Base-by-base conservation (phyloP, 2,888 invertebrate genomes). In the Athalia circularis region DNA sequence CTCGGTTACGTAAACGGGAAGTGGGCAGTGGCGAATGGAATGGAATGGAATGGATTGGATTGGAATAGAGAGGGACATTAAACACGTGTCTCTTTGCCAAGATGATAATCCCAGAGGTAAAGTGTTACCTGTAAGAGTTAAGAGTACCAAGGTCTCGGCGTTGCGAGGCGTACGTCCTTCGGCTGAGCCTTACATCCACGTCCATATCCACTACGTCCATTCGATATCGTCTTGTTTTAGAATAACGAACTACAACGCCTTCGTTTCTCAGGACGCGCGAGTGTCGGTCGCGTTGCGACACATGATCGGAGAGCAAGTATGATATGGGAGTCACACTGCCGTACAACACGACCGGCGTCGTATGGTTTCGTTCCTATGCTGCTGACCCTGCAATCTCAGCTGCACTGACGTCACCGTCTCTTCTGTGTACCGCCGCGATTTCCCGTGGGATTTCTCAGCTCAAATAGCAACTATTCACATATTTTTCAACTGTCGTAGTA, bases 361-460 rank as follows among this genome's bases (percentile, higher is more conserved):
- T 75, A 75, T 64, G 75, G 75, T 75, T 75, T 62, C 75, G 62
- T 75, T 75, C 75, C 62, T 29, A 29, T 29, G 29, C 29, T 62
- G 75, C 75, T 75, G 75, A 75, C 75, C 75, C 75, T 75, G 75
- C 75, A 75, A 75, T 75, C 75, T 62, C 75, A 62, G 11, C 8
- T 75, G 45, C 11, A 50, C 15, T 75, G 13, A 62, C 50, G 62
- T 75, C 62, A 75, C 62, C 45, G 7, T 3, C 48, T 52, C 48
- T 29, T n/a, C 75, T 62, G 13, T 15, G 15, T 59, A 59, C 72
- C 62, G 64, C 64, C 6, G 29, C 29, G 29, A 52, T 75, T 75
- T 75, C 64, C 75, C 75, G 64, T 75, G 64, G 75, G 75, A 75
- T 62, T 50, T 43, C 50, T 13, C 62, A 8, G n/a, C 29, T 15